Evolutionary conservation across 2,888 invertebrate genomes (phyloP).

Genomic region (Cantharis rufa): DNA sequence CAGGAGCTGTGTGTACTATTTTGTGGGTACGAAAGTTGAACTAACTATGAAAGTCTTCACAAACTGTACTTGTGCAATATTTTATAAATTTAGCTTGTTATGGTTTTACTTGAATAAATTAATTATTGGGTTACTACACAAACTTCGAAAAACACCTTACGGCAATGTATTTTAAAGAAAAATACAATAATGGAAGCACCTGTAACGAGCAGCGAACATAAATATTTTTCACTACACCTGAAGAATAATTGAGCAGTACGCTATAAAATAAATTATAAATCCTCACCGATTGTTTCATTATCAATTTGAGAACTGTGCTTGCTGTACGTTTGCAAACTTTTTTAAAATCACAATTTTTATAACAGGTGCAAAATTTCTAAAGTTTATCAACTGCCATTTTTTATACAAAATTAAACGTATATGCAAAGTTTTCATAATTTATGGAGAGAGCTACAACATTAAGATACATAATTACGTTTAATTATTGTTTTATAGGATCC

Average conservation of each 20-base stretch:
- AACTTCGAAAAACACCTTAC: neutral
- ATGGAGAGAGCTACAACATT: neutral
- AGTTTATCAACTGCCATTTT: neutral
- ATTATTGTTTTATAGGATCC: neutral
- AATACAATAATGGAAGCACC: neutral
- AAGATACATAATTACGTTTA: neutral
- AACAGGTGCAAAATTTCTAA: neutral
- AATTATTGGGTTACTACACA: neutral
- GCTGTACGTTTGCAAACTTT: neutral
- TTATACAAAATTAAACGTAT: neutral
- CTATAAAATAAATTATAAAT: neutral
- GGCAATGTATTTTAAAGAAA: neutral
- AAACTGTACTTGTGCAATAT: neutral
- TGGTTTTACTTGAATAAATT: neutral
- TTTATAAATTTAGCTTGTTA: neutral
- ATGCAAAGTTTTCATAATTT: neutral
- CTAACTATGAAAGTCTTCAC: neutral
- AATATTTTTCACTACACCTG: neutral
- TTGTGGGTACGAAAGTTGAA: neutral
- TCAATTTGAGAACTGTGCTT: neutral
- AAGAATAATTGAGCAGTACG: neutral
- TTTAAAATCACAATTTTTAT: neutral
- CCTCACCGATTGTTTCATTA: neutral
- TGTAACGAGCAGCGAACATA: neutral
- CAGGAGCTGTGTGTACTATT: neutral